Percentiles rank a stretch among this genome's conserved stretches.
phyloP scores from a whole-genome alignment of 2,888 invertebrate species.

The Electrophaes corylata region DNA sequence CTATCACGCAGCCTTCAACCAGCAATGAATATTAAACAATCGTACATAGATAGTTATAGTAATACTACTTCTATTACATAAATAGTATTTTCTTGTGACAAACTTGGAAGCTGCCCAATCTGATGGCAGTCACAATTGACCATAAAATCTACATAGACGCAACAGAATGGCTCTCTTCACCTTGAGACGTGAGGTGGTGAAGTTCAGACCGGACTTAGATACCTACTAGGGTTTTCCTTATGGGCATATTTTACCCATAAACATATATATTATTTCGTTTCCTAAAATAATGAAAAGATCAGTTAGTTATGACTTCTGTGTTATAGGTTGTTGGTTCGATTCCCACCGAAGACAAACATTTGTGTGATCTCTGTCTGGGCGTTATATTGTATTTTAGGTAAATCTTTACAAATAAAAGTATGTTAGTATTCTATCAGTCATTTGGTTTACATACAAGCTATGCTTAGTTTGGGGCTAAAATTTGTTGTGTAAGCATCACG shows the following conservation, averaged over 20 bases:
- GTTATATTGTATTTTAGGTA: too few relatives aligned
- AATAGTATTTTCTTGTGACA: slow-evolving; percentile 13
- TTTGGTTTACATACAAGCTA: too few relatives aligned
- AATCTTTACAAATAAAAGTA: too few relatives aligned
- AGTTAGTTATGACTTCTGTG: too few relatives aligned
- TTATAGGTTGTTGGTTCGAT: too few relatives aligned
- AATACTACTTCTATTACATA: slow-evolving; percentile 1
- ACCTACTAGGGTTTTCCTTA: slow-evolving; percentile 17
- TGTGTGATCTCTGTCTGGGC: too few relatives aligned
- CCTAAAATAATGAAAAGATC: too few relatives aligned
- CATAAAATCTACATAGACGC: slow-evolving; percentile 30
- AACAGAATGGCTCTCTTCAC: slow-evolving; percentile 30
- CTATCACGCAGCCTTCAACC: background rate
- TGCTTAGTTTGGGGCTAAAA: too few relatives aligned
- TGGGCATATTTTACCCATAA: background rate
- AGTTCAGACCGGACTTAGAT: slow-evolving; percentile 5
- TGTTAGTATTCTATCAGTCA: too few relatives aligned
- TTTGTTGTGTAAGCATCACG: too few relatives aligned
- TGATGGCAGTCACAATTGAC: slow-evolving; percentile 24
- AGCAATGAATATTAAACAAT: slow-evolving; percentile 1
- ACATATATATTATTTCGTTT: too few relatives aligned
- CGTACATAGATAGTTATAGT: background rate
- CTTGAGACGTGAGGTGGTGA: slow-evolving; percentile 33
- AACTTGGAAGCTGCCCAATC: slow-evolving; percentile 30
- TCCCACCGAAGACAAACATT: too few relatives aligned